These are phyloP conservation scores for Ranitomeya imitator DNA, from an alignment of 2,113 vertebrate genomes.

Conservation along the genomic window DNA sequence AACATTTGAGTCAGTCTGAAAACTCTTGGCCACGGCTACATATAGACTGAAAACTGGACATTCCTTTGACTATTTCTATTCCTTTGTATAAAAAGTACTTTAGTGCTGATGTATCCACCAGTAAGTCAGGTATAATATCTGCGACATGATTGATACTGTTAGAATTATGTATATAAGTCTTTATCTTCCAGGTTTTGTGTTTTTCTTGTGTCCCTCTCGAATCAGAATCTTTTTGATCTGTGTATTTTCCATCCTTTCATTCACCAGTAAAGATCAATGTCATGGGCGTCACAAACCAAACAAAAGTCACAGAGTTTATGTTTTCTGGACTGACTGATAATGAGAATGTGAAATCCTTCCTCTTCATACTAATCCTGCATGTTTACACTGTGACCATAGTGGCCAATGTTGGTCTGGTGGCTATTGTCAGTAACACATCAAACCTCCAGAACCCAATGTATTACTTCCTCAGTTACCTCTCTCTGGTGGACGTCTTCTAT, in stretches of 20 bases:
- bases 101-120: too few species aligned
- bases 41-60: too few species aligned
- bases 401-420: conserved; percentile 5
- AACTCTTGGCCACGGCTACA: too few species aligned
- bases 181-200: too few species aligned
- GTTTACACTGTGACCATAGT: conserved; percentile 13
- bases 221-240: not conserved
- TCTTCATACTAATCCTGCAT: not conserved
- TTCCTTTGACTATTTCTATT: too few species aligned
- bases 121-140: too few species aligned
- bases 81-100: too few species aligned
- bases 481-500: conserved; percentile 41
- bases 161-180: too few species aligned
- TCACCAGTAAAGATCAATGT: not conserved
- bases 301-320: not conserved
- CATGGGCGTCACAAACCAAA: not conserved
- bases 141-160: too few species aligned
- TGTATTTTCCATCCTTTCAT: not conserved
- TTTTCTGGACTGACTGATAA: conserved; percentile 21
- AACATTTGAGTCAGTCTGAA: too few species aligned
- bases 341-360: not conserved
- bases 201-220: too few species aligned
- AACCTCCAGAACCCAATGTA: conserved; percentile 43
- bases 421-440: not conserved
- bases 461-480: conserved; percentile 31